phyloP scores from a whole-genome alignment of 1,140 invertebrate species.

The Pseudobourletiella spinata region DNA sequence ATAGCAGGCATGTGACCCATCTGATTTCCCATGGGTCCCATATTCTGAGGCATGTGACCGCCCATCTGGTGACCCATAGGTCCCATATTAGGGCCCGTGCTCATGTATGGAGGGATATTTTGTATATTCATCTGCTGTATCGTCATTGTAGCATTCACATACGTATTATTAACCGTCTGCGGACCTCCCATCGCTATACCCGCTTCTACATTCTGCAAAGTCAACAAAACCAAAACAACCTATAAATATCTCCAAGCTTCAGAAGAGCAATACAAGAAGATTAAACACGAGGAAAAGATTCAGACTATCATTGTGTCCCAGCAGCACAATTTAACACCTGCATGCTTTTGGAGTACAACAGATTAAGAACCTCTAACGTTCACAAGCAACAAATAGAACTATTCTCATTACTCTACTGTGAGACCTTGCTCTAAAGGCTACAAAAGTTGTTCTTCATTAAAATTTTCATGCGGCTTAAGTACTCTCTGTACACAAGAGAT shows the following conservation, averaged over 20 bases:
- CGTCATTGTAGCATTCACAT: slow-evolving; percentile 47
- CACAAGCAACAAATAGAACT: too few species aligned
- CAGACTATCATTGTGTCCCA: background rate
- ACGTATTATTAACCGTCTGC: slow-evolving; percentile 48
- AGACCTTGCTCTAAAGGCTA: too few species aligned
- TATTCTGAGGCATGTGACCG: slow-evolving; percentile 41
- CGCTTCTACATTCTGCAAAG: slow-evolving; percentile 37
- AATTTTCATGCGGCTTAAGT: background rate
- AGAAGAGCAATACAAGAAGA: background rate
- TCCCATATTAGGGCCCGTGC: slow-evolving; percentile 48
- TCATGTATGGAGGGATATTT: slow-evolving; percentile 40
- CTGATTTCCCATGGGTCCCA: slow-evolving; percentile 20
- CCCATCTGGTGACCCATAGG: slow-evolving; percentile 44
- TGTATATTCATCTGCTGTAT: slow-evolving; percentile 49
- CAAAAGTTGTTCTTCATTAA: too few species aligned
- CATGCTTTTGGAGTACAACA: too few species aligned
- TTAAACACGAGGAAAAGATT: background rate
- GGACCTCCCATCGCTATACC: slow-evolving; percentile 39
- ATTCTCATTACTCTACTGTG: too few species aligned
- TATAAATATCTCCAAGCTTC: background rate
- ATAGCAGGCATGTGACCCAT: slow-evolving; percentile 44
- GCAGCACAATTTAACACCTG: too few species aligned
- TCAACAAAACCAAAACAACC: slow-evolving; percentile 5
- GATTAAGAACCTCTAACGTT: too few species aligned
- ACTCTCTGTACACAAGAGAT: background rate